phyloP scores from a whole-genome alignment of 2,113 vertebrate species.

The Monopterus albus region DNA sequence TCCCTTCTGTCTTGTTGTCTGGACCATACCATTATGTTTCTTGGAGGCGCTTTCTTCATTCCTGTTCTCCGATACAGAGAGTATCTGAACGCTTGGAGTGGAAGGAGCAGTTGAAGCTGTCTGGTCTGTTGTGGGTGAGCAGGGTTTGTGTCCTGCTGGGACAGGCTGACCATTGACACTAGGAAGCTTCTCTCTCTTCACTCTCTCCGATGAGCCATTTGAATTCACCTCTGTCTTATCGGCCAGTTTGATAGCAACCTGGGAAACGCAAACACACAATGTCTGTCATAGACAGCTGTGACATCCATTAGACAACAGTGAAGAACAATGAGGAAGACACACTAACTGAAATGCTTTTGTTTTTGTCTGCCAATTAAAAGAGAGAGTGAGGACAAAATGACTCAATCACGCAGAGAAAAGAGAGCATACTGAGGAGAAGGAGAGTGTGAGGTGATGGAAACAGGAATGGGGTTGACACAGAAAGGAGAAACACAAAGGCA shows the following conservation, averaged over 20 bases:
- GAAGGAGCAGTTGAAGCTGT: slow-evolving; percentile 38
- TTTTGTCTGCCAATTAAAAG: slow-evolving; percentile 57
- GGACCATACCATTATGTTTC: slow-evolving; percentile 83
- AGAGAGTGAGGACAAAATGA: slow-evolving; percentile 63
- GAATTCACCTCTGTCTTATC: slow-evolving; percentile 76
- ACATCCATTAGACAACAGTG: slow-evolving; percentile 45
- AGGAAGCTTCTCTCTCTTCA: slow-evolving; percentile 66
- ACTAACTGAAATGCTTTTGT: slow-evolving; percentile 57
- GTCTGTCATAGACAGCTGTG: slow-evolving; percentile 43
- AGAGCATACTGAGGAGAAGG: slow-evolving; percentile 63
- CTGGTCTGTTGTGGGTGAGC: slow-evolving; percentile 53
- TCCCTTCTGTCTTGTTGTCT: slow-evolving; percentile 81
- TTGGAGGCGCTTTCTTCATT: slow-evolving; percentile 80
- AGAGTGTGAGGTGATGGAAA: slow-evolving; percentile 70
- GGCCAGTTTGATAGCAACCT: slow-evolving; percentile 78
- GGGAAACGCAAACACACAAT: slow-evolving; percentile 57
- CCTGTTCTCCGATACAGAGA: slow-evolving; percentile 51
- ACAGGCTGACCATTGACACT: slow-evolving; percentile 53
- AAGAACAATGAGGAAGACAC: slow-evolving; percentile 29
- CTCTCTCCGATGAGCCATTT: slow-evolving; percentile 67
- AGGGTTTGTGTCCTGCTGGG: slow-evolving; percentile 59
- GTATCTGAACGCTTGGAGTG: slow-evolving; percentile 31
- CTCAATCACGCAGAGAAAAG: slow-evolving; percentile 69
- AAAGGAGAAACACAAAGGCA: slow-evolving; percentile 74
- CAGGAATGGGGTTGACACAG: slow-evolving; percentile 71